Percentiles rank a stretch among this genome's conserved stretches.
phyloP scores from a whole-genome alignment of 2,888 invertebrate species.

The Pyrochroa serraticornis region DNA sequence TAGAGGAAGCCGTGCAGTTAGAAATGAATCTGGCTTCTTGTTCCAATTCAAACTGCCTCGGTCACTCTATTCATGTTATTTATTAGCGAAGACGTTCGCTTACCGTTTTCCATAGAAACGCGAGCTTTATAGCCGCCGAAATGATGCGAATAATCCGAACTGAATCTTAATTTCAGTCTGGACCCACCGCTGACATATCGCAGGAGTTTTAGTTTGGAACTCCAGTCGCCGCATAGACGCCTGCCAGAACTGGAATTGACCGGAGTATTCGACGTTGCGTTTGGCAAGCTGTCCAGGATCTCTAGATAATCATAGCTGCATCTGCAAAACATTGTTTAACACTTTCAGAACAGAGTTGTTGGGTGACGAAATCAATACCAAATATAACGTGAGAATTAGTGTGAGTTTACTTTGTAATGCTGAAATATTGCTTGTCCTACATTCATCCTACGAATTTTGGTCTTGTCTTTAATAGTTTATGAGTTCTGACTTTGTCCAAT shows the following conservation, averaged over 20 bases:
- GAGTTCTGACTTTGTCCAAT: too few species aligned
- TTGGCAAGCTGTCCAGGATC: constrained; percentile 61
- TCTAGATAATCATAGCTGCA: constrained; percentile 82
- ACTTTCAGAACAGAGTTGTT: background rate
- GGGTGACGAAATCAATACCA: too few species aligned
- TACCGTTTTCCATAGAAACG: constrained; percentile 75
- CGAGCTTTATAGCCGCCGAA: constrained; percentile 77
- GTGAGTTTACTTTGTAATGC: constrained; percentile 8
- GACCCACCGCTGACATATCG: constrained; percentile 69
- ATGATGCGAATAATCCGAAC: constrained; percentile 78
- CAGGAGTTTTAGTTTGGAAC: constrained; percentile 74
- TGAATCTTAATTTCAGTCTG: constrained; percentile 70
- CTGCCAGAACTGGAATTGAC: constrained; percentile 31
- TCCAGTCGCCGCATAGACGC: constrained; percentile 81
- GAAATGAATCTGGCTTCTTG: too few species aligned
- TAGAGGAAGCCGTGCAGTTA: too few species aligned
- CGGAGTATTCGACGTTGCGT: constrained; percentile 44
- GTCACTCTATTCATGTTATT: background rate
- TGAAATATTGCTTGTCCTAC: constrained; percentile 12
- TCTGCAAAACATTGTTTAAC: constrained; percentile 58
- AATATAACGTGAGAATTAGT: constrained; percentile 6
- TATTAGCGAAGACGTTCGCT: constrained; percentile 52
- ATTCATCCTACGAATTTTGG: too few species aligned
- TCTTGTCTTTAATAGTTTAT: too few species aligned
- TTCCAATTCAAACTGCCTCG: background rate